Evolutionary conservation across 2,113 vertebrate species (phyloP), one percentile per base, ranked within the genome.

Genomic region (Salvelinus sp.): DNA sequence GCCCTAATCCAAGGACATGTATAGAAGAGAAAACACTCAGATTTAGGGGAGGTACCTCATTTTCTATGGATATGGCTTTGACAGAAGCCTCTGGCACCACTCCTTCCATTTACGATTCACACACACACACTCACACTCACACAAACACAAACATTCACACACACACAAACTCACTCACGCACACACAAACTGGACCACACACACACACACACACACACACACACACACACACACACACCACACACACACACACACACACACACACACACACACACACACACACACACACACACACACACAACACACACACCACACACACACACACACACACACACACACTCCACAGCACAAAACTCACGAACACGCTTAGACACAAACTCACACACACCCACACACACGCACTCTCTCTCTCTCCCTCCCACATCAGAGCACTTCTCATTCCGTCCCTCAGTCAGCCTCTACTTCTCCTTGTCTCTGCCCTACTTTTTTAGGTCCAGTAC

Each of bases 1-100:
- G 80, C 76, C 65, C 6, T 2, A 1, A 70, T 74, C 48, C 1
- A 20, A 50, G 58, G 58, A 76, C n/a, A 66, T 47, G 68, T 67
- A 68, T 68, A 60, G 76, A 81, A 82, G 6, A 33, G 69, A 60
- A 58, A 73, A 69, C 18, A 12, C 44, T 65, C 16, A 67, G 66
- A 68, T 27, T 68, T 27, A 4, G 23, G 33, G 60, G 62, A 6
- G 70, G 23, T 27, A 3, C 81, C 83, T 88, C 81, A 65, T 73
- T 66, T 74, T 77, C 33, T 69, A 60, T 86, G 85, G 47, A 6
- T 82, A 77, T 78, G 38, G 70, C 54, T 64, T 27, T 60, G 33
- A 72, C 57, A 27, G 78, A 66, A 73, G 77, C 84, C 81, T 74
- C 74, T 58, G 77, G 77, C 72, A 25, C 22, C 60, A 70, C 60